Evolutionary conservation across 2,797 vertebrate species (phyloP), one percentile per base, ranked within the genome.

Genomic region (Cossypha caffra): DNA sequence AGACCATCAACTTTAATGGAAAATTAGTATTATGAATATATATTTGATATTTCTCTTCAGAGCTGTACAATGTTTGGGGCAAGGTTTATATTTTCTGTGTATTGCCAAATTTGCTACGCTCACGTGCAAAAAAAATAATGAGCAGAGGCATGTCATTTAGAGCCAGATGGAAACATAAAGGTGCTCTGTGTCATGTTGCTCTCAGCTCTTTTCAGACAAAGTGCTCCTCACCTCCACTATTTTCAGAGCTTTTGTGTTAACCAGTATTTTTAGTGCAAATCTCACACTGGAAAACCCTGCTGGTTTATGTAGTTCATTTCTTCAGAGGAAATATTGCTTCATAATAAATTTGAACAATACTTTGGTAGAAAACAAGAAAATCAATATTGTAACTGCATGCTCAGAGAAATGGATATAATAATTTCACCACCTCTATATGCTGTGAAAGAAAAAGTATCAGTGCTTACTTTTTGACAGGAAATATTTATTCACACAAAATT

Each of bases 331-430:
- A 40, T 87, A 43, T 6, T 55, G 14, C 40, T 78, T 54, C 25
- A 31, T 58, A 69, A 82, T 72, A 47, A 62, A 85, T 88, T 47
- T 85, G 48, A 87, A 43, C 51, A 75, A 67, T 52, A 66, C 23
- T 88, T 82, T 29, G 48, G 18, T 6, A 81, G 58, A 47, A 90
- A 94, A 81, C 35, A 78, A 88, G 26, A 17, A 84, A 94, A 57
- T 59, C 61, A 47, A 43, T 72, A 51, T 23, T 19, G 3, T 61
- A 81, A 68, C 38, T 81, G 42, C 25, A 47, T 1, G 3, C 25
- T 84, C 31, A 81, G 73, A 47, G 54, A 72, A 96, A 83, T 0
- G 0, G 16, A 50, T 72, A 7, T 51, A 75, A 75, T 69, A 58
- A 61, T 57, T 83, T 88, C 26, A 72, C 29, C n/a, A 23, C 31